Conservation (phyloP, 2,113 vertebrate species). For the Nymphicus hollandicus region DNA sequence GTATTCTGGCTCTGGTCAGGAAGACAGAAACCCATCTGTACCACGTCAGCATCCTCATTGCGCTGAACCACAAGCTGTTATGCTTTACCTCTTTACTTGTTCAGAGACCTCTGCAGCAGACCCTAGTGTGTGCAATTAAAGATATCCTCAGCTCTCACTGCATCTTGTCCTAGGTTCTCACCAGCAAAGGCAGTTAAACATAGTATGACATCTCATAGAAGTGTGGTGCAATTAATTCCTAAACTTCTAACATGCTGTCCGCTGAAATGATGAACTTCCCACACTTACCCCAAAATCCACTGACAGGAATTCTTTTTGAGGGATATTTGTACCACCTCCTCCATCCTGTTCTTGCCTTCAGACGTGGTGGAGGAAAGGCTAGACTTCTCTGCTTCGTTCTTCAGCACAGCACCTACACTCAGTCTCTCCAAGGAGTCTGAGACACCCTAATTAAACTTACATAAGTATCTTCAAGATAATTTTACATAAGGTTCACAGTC, state of each 20-base stretch:
- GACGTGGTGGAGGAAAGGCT: not conserved
- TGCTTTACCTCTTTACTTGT: fast-evolving
- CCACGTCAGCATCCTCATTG: not conserved
- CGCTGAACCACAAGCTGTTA: not conserved
- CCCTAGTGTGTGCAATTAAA: not conserved
- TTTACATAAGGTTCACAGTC: not conserved
- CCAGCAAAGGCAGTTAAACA: not conserved
- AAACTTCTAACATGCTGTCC: not conserved
- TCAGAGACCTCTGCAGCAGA: not conserved
- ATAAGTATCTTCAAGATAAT: not conserved
- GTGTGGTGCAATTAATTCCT: not conserved
- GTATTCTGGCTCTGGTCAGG: not conserved
- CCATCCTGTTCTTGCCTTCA: conserved; percentile 3
- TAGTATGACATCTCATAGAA: not conserved
- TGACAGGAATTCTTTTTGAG: not conserved
- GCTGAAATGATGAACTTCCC: conserved; percentile 2
- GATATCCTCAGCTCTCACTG: not conserved
- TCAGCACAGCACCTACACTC: not conserved
- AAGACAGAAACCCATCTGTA: not conserved
- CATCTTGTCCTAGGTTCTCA: not conserved
- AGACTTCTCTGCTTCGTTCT: not conserved
- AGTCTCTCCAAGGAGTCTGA: not conserved
- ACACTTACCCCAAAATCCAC: conserved; percentile 7
- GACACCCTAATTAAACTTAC: not conserved
- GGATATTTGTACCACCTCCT: conserved; percentile 31